Evolutionary conservation across 2,888 invertebrate species (phyloP).

Genomic region (Idaea dimidiata): DNA sequence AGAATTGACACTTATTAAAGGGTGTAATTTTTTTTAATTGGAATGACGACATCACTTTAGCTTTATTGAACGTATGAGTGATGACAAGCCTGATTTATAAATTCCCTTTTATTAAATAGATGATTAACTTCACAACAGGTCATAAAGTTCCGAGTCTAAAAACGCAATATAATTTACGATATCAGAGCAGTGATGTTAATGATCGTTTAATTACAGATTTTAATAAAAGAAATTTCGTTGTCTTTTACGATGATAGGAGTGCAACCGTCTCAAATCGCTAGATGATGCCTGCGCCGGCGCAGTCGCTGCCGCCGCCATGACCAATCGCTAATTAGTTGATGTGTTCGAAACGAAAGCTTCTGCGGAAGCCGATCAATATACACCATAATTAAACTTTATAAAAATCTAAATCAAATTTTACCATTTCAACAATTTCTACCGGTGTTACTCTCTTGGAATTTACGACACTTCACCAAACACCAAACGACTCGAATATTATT

Average conservation of each 20-base stretch:
- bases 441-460: constrained; percentile 61
- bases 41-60: constrained; percentile 77
- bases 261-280: constrained; percentile 74
- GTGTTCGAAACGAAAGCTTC: constrained; percentile 59
- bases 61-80: constrained; percentile 56
- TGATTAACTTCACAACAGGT: constrained; percentile 10
- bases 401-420: constrained; percentile 69
- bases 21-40: constrained; percentile 79
- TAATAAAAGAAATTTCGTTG: constrained; percentile 39
- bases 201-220: constrained; percentile 42
- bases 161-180: background rate
- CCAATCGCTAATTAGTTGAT: constrained; percentile 80
- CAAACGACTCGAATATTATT: background rate
- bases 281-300: constrained; percentile 64
- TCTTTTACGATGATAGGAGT: constrained; percentile 42
- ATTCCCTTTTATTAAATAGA: constrained; percentile 38
- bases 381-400: constrained; percentile 71
- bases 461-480: constrained; percentile 19
- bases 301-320: constrained; percentile 66
- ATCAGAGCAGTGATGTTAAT: constrained; percentile 30
- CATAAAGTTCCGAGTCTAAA: constrained; percentile 6
- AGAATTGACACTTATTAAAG: constrained; percentile 80
- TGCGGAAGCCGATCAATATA: constrained; percentile 72
- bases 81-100: constrained; percentile 69
- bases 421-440: constrained; percentile 56